Percentiles rank a stretch among this genome's conserved stretches.
Evolutionary conservation across 1,140 invertebrate species (phyloP).

Genomic region (Belonocnema kinseyi): DNA sequence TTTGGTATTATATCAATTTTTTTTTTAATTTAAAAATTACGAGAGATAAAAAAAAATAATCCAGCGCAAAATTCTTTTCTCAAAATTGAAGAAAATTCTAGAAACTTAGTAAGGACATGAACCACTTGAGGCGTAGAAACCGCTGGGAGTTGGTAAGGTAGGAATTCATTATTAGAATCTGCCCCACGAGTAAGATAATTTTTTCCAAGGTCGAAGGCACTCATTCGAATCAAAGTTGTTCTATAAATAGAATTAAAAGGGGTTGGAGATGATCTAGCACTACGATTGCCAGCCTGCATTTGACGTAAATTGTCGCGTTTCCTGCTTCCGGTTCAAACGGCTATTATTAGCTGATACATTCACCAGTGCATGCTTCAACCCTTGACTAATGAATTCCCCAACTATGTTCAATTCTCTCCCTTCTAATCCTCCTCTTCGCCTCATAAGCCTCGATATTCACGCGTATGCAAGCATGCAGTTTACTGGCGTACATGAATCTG

Average conservation of each 20-base stretch:
- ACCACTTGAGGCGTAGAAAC: too few species aligned
- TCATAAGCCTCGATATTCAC: neutral
- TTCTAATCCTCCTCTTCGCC: neutral
- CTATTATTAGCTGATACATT: neutral
- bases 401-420: neutral
- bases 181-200: neutral
- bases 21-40: too few species aligned
- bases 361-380: neutral
- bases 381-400: constrained; percentile 10
- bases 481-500: too few species aligned
- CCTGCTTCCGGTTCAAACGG: neutral
- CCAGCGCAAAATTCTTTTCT: too few species aligned
- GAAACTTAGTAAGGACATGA: too few species aligned
- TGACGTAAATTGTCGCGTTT: constrained; percentile 1
- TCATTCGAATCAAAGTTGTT: neutral
- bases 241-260: neutral
- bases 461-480: neutral
- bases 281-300: neutral
- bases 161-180: too few species aligned
- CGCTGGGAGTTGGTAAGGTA: too few species aligned
- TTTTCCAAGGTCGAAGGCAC: neutral
- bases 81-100: too few species aligned
- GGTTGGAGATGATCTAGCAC: neutral
- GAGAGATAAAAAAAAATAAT: too few species aligned
- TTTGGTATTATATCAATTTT: too few species aligned